Percentiles rank a stretch among this genome's conserved stretches.
phyloP scores from a whole-genome alignment of 1,140 invertebrate species.

The Hyles vespertilio region DNA sequence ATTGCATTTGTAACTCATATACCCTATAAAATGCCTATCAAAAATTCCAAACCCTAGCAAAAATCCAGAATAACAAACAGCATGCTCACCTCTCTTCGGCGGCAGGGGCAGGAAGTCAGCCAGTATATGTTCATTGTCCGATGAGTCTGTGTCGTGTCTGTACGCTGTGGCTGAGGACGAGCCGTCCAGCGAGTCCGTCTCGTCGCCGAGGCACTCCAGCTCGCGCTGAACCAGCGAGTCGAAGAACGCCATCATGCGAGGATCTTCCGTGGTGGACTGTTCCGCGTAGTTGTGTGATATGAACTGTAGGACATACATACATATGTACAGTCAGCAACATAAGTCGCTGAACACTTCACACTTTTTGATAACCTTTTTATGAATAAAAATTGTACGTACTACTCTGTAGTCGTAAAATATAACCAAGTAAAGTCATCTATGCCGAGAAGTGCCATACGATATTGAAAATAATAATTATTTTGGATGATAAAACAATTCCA shows the following conservation, averaged over 20 bases:
- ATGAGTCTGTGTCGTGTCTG: slow-evolving; percentile 45
- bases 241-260: slow-evolving; percentile 97
- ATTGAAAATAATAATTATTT: too few relatives aligned
- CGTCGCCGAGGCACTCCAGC: slow-evolving; percentile 84
- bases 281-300: slow-evolving; percentile 88
- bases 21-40: too few relatives aligned
- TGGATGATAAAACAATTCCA: too few relatives aligned
- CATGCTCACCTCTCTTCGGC: slow-evolving; percentile 48
- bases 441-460: too few relatives aligned
- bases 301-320: slow-evolving; percentile 74
- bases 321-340: neutral
- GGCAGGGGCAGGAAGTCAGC: slow-evolving; percentile 53
- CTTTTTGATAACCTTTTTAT: too few relatives aligned
- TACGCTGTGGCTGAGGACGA: slow-evolving; percentile 38
- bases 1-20: too few relatives aligned
- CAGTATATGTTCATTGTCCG: slow-evolving; percentile 57
- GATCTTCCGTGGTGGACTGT: slow-evolving; percentile 91
- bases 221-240: slow-evolving; percentile 94
- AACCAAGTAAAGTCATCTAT: too few relatives aligned
- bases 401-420: too few relatives aligned
- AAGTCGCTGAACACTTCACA: too few relatives aligned
- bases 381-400: too few relatives aligned
- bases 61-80: too few relatives aligned
- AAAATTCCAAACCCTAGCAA: too few relatives aligned
- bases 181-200: slow-evolving; percentile 72